Base-by-base conservation (phyloP, 2,113 vertebrate species). In the Coturnix japonica region DNA sequence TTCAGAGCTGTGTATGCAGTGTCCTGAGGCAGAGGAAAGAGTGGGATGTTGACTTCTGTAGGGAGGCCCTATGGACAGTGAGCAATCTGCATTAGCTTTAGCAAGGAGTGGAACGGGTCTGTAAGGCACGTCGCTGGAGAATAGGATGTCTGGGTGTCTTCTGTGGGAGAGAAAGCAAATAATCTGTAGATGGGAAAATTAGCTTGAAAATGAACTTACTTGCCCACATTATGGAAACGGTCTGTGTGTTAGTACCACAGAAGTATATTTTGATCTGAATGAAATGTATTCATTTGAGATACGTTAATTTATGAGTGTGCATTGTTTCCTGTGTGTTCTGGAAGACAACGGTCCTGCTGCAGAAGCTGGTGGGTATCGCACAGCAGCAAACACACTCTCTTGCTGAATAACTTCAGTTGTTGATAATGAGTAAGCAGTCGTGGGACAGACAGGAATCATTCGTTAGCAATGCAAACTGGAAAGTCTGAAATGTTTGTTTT, bases 171-270 rank as follows among this genome's bases (percentile, higher is more conserved):
- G 47, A 53, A 57, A 77, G 23, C 64, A 47, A 51, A n/a, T 46
- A 9, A 2, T 4, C 7, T 28, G 2, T 18, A 26, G 72, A 16
- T 15, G 35, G 19, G 51, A 44, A 85, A 65, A 90, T 26, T 2
- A 81, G 30, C 53, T 86, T 63, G 57, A 35, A 88, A 89, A 64
- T 49, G 3, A 74, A 71, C 47, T 65, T 44, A 25, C 25, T 59
- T 81, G 57, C 37, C 31, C 28, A 25, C 25, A 9, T 44, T 65
- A 28, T 37, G 69, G 49, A 28, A 67, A 59, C 31, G 20, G 6
- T 39, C 13, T 33, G 0, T 25, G 6, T 61, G 25, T 31, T 67
- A 65, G 73, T 4, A 3, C 37, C 1, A 1, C 37, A n/a, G 43
- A 60, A 70, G 61, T 9, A 21, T 9, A 11, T 21, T 57, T 85